These are phyloP conservation scores for Meiosimyza decipiens DNA, from an alignment of 2,888 invertebrate genomes.

Conservation along the genomic window DNA sequence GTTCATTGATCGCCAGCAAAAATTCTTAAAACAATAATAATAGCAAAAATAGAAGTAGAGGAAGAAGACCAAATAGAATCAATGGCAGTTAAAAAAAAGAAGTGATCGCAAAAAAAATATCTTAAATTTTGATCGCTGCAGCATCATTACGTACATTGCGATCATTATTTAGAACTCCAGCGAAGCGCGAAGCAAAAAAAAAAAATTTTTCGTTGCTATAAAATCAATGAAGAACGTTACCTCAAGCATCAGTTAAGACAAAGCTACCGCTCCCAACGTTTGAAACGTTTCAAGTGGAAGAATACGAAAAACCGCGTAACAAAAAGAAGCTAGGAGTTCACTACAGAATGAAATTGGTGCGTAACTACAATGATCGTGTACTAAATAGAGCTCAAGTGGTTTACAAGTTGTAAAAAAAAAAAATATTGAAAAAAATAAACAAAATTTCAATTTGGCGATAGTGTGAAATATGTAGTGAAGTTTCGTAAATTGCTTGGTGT, in stretches of 20 bases:
- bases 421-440: no score
- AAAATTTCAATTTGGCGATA: no score
- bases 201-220: constrained; percentile 46
- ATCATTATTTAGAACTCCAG: constrained; percentile 15
- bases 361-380: neutral
- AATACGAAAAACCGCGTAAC: neutral
- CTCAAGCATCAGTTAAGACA: constrained; percentile 43
- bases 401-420: neutral
- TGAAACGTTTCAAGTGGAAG: neutral
- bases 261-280: constrained; percentile 8
- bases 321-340: neutral
- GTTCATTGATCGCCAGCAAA: neutral
- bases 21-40: constrained; percentile 1
- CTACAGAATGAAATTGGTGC: constrained; percentile 23
- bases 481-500: no score
- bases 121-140: neutral
- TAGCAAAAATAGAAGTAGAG: neutral
- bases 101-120: neutral
- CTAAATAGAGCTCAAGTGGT: neutral
- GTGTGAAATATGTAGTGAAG: no score
- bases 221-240: constrained; percentile 46
- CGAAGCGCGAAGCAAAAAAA: constrained; percentile 22
- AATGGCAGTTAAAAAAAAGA: constrained; percentile 8
- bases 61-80: neutral
- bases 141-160: neutral